Percentiles rank a stretch among this genome's conserved stretches.
Conservation (phyloP, 2,113 vertebrate genomes). For the Coptodon bakossiorum region DNA sequence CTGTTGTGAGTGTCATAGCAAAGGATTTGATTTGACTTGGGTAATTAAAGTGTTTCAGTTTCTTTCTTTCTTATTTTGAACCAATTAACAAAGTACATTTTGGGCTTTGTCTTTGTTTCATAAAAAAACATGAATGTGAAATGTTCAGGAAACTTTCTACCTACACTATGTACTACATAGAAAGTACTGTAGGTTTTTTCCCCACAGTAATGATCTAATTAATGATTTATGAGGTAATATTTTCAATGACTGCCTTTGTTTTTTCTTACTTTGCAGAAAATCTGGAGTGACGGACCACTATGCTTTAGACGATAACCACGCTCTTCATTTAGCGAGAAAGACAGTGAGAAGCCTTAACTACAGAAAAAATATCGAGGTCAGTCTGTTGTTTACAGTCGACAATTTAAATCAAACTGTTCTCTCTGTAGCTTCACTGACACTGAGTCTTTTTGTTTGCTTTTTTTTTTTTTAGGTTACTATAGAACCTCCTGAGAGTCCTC, state of each 20-base stretch:
- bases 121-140: background rate
- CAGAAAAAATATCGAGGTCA: conserved; percentile 85
- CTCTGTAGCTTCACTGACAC: background rate
- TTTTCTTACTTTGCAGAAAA: conserved; percentile 70
- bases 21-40: background rate
- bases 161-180: background rate
- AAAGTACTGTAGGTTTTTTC: background rate
- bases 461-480: conserved; percentile 73
- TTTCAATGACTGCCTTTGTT: background rate
- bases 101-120: background rate
- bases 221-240: background rate
- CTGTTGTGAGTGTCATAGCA: background rate
- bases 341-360: conserved; percentile 86
- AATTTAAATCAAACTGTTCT: background rate
- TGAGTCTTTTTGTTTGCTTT: background rate
- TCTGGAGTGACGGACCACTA: conserved; percentile 95
- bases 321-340: conserved; percentile 90
- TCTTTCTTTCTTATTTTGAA: background rate
- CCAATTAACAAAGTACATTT: background rate
- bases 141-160: background rate
- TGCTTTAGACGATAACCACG: conserved; percentile 89
- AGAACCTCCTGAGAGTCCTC: conserved; percentile 84
- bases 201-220: background rate
- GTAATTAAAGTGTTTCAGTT: background rate
- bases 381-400: conserved; percentile 5